Evolutionary conservation across 2,797 vertebrate species (phyloP).

Genomic region (Toxotes lorentzi): DNA sequence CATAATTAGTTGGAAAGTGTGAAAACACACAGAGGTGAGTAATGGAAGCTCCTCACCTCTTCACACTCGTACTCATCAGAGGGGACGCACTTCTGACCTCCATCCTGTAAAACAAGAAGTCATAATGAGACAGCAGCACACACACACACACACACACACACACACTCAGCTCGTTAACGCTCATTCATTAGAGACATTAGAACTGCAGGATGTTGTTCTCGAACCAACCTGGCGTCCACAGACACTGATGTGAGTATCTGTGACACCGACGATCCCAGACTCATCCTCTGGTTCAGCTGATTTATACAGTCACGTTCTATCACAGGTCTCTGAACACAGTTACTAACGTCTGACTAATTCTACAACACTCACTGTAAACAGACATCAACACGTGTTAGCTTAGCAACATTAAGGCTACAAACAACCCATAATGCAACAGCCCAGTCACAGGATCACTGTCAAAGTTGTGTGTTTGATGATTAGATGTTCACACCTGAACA

Average conservation of each 20-base stretch:
- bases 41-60: constrained; percentile 68
- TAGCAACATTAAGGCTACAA: no score
- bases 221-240: neutral
- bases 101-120: constrained; percentile 76
- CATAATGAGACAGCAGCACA: constrained; percentile 6
- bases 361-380: no score
- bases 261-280: no score
- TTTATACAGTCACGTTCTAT: no score
- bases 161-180: constrained; percentile 6
- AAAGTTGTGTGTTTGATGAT: no score
- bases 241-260: neutral
- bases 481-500: no score
- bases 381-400: no score
- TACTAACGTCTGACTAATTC: no score
- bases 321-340: neutral
- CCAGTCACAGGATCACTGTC: no score
- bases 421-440: no score
- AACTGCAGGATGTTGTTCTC: neutral
- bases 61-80: constrained; percentile 83
- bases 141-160: neutral
- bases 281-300: no score
- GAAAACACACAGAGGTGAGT: neutral
- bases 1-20: neutral
- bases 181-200: constrained; percentile 12
- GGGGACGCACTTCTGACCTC: constrained; percentile 79